Conservation (phyloP, 2,888 invertebrate species). For the Melieria picta region DNA sequence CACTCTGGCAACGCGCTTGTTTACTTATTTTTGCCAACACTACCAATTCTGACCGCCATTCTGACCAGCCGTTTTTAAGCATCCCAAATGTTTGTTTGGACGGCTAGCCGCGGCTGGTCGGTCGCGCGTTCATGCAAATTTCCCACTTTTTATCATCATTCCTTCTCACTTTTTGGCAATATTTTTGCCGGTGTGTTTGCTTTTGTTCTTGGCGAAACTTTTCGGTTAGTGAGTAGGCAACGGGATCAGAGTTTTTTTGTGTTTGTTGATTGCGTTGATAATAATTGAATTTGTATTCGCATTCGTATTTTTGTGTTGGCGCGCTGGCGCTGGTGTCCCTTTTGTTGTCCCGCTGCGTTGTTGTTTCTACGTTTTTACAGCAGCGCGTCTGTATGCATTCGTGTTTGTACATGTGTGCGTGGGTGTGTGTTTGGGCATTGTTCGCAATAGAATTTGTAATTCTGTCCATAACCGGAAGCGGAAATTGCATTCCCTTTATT, state of each 20-base stretch:
- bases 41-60: not conserved
- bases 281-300: slow-evolving; percentile 34
- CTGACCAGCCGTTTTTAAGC: not conserved
- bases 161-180: too few relatives aligned
- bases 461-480: slow-evolving; percentile 31
- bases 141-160: not conserved
- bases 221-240: slow-evolving; percentile 7
- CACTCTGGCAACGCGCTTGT: not conserved
- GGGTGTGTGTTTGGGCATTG: slow-evolving; percentile 9
- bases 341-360: not conserved
- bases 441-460: slow-evolving; percentile 25
- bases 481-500: slow-evolving; percentile 32
- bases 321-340: not conserved
- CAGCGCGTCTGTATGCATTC: slow-evolving; percentile 9
- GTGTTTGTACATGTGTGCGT: slow-evolving; percentile 17
- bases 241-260: slow-evolving; percentile 22
- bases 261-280: slow-evolving; percentile 21
- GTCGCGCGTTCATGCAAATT: not conserved
- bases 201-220: not conserved
- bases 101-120: not conserved
- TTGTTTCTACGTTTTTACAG: not conserved
- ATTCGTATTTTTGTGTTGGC: not conserved
- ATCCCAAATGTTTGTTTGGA: not conserved
- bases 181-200: not conserved
- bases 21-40: not conserved